These are phyloP conservation scores for Microctenopoma stevenorrisi DNA, from an alignment of 2,797 vertebrate genomes.

Conservation along the genomic window DNA sequence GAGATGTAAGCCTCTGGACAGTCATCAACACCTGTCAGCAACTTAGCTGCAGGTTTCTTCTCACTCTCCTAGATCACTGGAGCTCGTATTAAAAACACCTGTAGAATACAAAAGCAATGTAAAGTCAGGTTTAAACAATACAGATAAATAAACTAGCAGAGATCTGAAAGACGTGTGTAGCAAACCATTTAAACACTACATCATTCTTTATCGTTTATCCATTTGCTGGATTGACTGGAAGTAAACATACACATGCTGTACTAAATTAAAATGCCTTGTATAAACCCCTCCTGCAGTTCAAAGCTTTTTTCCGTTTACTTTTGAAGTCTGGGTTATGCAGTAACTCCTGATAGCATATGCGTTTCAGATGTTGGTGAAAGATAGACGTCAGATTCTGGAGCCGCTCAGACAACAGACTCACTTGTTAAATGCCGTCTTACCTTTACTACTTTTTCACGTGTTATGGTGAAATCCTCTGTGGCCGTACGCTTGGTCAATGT, in stretches of 20 bases:
- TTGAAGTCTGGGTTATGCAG: constrained; percentile 15
- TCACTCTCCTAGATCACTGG: background rate
- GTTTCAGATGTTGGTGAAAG: background rate
- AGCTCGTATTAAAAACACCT: constrained; percentile 25
- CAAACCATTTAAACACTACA: background rate
- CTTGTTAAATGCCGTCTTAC: background rate
- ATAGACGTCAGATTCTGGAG: background rate
- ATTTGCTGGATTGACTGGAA: too few relatives aligned
- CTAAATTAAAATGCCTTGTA: constrained; percentile 15
- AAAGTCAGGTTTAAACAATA: background rate
- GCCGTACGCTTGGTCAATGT: constrained; percentile 34
- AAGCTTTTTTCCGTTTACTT: background rate
- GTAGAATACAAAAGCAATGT: constrained; percentile 7
- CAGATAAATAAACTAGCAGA: too few relatives aligned
- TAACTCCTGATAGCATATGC: constrained; percentile 3
- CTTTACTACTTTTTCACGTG: constrained; percentile 7
- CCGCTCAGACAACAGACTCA: background rate
- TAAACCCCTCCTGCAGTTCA: constrained; percentile 16
- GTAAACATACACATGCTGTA: background rate
- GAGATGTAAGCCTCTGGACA: constrained; percentile 4
- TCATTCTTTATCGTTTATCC: background rate
- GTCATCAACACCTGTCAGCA: background rate
- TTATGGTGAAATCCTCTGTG: background rate
- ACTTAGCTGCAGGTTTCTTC: background rate
- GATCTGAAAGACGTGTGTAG: too few relatives aligned